A percentile compares a stretch with the other conserved stretches of the same genome.
These are phyloP conservation scores for Carassius gibelio DNA, from an alignment of 2,113 vertebrate species.

Conservation along the genomic window DNA sequence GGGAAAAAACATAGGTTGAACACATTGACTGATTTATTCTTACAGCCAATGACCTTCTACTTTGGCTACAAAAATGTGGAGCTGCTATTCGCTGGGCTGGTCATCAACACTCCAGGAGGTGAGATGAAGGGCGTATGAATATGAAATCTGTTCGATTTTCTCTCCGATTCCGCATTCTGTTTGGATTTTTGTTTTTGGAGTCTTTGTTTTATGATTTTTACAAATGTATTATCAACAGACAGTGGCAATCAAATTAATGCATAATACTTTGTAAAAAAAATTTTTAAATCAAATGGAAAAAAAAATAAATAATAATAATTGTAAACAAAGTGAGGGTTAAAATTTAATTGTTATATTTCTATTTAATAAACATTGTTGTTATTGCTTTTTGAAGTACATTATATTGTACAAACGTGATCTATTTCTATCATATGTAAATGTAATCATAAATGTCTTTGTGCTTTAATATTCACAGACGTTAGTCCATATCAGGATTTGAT, in stretches of 20 bases:
- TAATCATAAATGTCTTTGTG: background rate
- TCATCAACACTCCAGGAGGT: slow-evolving; percentile 95
- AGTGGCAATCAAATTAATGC: background rate
- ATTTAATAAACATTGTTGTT: background rate
- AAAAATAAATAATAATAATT: too few relatives aligned
- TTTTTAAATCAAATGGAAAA: too few relatives aligned
- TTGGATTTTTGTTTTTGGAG: background rate
- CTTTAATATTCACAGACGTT: background rate
- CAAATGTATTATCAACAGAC: background rate
- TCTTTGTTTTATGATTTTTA: background rate
- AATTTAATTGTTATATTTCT: background rate
- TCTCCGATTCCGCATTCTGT: too few relatives aligned
- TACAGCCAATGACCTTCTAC: slow-evolving; percentile 91
- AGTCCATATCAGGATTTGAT: too few relatives aligned
- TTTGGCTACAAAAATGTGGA: slow-evolving; percentile 85
- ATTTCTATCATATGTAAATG: background rate
- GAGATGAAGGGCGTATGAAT: slow-evolving; percentile 47
- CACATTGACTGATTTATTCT: slow-evolving; percentile 33
- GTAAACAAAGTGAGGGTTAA: background rate
- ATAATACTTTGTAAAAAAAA: too few relatives aligned
- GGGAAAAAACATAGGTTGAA: background rate
- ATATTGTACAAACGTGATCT: background rate
- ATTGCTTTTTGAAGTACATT: background rate
- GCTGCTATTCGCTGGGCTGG: slow-evolving; percentile 86
- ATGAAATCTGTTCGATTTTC: too few relatives aligned